Base-by-base conservation (phyloP, 2,113 vertebrate species). In the Solenodon paradoxus region DNA sequence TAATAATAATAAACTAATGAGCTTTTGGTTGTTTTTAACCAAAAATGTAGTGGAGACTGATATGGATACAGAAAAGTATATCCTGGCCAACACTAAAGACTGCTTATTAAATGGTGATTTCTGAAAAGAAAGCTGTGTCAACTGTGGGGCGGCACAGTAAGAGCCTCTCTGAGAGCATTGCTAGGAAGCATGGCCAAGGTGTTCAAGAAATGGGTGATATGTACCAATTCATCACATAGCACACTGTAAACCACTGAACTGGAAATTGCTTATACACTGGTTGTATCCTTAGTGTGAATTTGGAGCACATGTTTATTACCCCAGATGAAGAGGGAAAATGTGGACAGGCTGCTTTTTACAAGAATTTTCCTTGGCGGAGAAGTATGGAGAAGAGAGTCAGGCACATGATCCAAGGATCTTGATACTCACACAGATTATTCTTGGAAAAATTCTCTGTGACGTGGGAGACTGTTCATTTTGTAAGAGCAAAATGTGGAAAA, bases 71-170 rank as follows among this genome's bases (percentile, higher is more conserved):
- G 97, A 97, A 0, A 98, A 98, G 42, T 98, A 98, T 24, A 98
- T 98, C 40, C 93, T 98, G 0, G 98, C 97, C 92, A 98, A 97
- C 94, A 97, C 97, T 32, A 97, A 98, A 90, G 98, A 98, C 61
- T 97, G 98, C 55, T 98, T 98, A 97, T 90, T 97, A 98, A 68
- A 97, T 98, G 6, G 97, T 98, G 35, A 97, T 98, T 96, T 98
- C 98, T 77, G 98, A 98, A 42, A 98, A 98, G 79, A 98, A 98
- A 91, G 96, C 97, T 26, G 90, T 97, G 97, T 87, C 98, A 75
- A 97, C 96, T 0, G 96, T 97, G 66, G 96, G 98, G 49, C 97
- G 97, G 51, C 95, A 98, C 80, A 97, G 96, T 98, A 98, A 98
- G 97, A 97, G 4, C 59, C 30, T 9, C 42, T 96, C 61, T 1